Evolutionary conservation across 2,797 vertebrate genomes (phyloP).

Genomic region (Dromococcyx pavoninus): DNA sequence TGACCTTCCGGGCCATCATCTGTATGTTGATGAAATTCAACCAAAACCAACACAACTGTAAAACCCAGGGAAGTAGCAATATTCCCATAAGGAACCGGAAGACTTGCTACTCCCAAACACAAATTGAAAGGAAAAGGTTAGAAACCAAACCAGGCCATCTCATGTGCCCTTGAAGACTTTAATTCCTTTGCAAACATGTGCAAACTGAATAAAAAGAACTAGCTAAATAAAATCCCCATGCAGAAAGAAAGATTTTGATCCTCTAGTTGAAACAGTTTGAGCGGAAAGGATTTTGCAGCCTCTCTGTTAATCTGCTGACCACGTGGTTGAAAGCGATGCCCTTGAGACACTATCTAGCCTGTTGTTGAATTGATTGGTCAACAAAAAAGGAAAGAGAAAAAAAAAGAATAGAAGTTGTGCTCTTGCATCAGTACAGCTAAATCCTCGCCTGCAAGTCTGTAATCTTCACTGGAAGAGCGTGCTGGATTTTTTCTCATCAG

Average conservation of each 20-base stretch:
- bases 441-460: conserved; percentile 29
- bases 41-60: neutral
- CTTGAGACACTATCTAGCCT: conserved; percentile 35
- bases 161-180: neutral
- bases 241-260: conserved; percentile 50
- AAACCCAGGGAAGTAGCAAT: neutral
- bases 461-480: neutral
- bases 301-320: conserved; percentile 62
- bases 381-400: conserved; percentile 11
- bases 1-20: neutral
- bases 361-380: conserved; percentile 60
- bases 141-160: neutral
- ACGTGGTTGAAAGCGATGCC: conserved; percentile 41
- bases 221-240: conserved; percentile 8
- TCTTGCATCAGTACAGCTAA: conserved; percentile 51
- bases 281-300: conserved; percentile 64
- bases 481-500: neutral
- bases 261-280: conserved; percentile 59
- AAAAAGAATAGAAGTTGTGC: neutral
- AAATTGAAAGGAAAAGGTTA: neutral
- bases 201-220: conserved; percentile 32
- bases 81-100: neutral
- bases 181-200: neutral
- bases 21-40: neutral
- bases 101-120: neutral